These are phyloP conservation scores for Sinocyclocheilus grahami DNA, from an alignment of 2,113 vertebrate genomes.

Conservation along the genomic window DNA sequence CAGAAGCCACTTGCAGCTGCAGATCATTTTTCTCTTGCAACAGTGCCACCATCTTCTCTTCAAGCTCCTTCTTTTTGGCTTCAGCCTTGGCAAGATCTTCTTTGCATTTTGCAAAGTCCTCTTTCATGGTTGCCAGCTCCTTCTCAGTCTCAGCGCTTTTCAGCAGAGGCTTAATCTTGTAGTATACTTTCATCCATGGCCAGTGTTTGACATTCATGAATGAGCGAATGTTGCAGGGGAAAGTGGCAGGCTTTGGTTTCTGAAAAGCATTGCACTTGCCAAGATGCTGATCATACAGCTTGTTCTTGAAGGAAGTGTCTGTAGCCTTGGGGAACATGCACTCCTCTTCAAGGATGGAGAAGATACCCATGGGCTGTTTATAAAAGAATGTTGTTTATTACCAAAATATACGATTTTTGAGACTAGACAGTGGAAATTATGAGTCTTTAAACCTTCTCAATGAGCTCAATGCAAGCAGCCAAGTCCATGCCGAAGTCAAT, in stretches of 20 bases:
- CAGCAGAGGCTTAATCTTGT: conserved; percentile 60
- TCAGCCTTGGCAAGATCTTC: conserved; percentile 43
- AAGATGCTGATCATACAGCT: conserved; percentile 60
- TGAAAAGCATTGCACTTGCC: conserved; percentile 57
- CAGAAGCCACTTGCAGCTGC: conserved; percentile 54
- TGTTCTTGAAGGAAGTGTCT: conserved; percentile 58
- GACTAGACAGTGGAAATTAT: no score
- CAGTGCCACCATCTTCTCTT: conserved; percentile 54
- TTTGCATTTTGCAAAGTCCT: conserved; percentile 52
- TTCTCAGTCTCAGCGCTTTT: conserved; percentile 61
- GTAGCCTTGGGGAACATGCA: conserved; percentile 78
- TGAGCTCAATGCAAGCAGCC: conserved; percentile 88
- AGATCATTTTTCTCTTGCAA: conserved; percentile 58
- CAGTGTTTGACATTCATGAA: conserved; percentile 61
- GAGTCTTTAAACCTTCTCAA: conserved; percentile 76
- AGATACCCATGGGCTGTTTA: conserved; percentile 73
- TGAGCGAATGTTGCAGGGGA: conserved; percentile 49
- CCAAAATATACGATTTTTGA: no score
- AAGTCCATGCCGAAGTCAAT: conserved; percentile 92
- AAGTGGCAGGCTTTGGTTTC: conserved; percentile 51
- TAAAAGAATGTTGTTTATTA: no score
- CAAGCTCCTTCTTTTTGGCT: conserved; percentile 56
- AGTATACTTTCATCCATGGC: conserved; percentile 61
- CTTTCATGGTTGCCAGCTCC: conserved; percentile 52
- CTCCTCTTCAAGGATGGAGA: conserved; percentile 77